Evolutionary conservation across 2,113 vertebrate genomes (phyloP).

Genomic region (Chascanopsetta lugubris): DNA sequence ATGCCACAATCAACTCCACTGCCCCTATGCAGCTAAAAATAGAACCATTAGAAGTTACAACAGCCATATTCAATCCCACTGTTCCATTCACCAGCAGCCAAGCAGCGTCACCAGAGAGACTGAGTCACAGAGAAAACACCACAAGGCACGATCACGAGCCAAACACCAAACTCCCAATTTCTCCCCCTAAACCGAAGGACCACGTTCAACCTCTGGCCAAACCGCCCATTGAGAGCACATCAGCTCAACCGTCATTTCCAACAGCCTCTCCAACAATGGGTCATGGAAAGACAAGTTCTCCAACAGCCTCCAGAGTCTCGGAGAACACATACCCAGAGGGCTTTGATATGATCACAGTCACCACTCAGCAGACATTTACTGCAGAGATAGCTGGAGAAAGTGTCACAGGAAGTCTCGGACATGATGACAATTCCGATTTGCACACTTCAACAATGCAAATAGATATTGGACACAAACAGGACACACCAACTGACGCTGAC

Average conservation of each 20-base stretch:
- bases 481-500: conserved; percentile 4
- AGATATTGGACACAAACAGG: conserved; percentile 25
- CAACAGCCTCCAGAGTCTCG: conserved; percentile 2
- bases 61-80: conserved; percentile 42
- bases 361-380: conserved; percentile 31
- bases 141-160: conserved; percentile 23
- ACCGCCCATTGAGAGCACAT: conserved; percentile 34
- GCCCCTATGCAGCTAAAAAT: conserved; percentile 51
- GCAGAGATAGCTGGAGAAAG: conserved; percentile 25
- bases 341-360: conserved; percentile 13
- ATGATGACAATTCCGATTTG: conserved; percentile 20
- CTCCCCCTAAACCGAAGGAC: conserved; percentile 23
- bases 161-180: conserved; percentile 24
- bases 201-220: conserved; percentile 5
- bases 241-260: conserved; percentile 29
- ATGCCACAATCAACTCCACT: conserved; percentile 19
- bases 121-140: conserved; percentile 61
- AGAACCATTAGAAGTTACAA: conserved; percentile 31
- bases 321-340: background rate
- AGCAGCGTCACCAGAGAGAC: conserved; percentile 53
- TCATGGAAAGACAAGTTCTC: conserved; percentile 23
- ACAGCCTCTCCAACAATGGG: conserved; percentile 32
- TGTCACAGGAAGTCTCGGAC: conserved; percentile 3
- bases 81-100: conserved; percentile 63
- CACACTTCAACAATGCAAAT: conserved; percentile 7